phyloP scores from a whole-genome alignment of 2,888 invertebrate genomes.

The Pheosia gnoma region DNA sequence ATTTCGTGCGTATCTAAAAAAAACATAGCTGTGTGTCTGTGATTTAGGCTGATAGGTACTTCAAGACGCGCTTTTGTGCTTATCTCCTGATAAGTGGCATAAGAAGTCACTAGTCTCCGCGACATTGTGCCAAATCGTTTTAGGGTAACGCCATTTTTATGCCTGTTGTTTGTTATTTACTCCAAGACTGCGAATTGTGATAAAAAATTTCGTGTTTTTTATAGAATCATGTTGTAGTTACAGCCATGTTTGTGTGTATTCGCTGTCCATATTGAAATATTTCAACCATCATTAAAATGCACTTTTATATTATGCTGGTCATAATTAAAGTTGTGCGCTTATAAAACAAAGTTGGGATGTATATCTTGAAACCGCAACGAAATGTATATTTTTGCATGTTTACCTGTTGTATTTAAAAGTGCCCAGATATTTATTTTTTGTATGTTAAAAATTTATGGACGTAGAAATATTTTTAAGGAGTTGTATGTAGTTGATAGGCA shows the following conservation, averaged over 20 bases:
- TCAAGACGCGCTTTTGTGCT: conserved; percentile 63
- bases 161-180: conserved; percentile 46
- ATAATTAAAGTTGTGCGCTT: conserved; percentile 56
- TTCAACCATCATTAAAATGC: conserved; percentile 29
- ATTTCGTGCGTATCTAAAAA: conserved; percentile 38
- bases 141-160: conserved; percentile 45
- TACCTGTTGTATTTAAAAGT: conserved; percentile 43
- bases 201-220: conserved; percentile 48
- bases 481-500: conserved; percentile 16
- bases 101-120: conserved; percentile 55
- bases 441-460: conserved; percentile 32
- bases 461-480: conserved; percentile 45
- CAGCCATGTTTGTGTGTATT: conserved; percentile 23
- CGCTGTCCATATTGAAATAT: conserved; percentile 27
- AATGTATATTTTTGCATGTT: conserved; percentile 50
- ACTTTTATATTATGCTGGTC: conserved; percentile 69
- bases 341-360: conserved; percentile 26
- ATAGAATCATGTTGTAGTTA: conserved; percentile 40
- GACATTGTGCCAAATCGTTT: conserved; percentile 66
- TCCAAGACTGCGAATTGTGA: conserved; percentile 74
- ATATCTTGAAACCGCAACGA: conserved; percentile 27
- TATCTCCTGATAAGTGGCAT: conserved; percentile 67
- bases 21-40: conserved; percentile 53
- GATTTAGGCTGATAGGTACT: conserved; percentile 52
- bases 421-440: conserved; percentile 58